A percentile compares a stretch with the other conserved stretches of the same genome.
phyloP scores from a whole-genome alignment of 2,113 vertebrate genomes.

The Cygnus atratus region DNA sequence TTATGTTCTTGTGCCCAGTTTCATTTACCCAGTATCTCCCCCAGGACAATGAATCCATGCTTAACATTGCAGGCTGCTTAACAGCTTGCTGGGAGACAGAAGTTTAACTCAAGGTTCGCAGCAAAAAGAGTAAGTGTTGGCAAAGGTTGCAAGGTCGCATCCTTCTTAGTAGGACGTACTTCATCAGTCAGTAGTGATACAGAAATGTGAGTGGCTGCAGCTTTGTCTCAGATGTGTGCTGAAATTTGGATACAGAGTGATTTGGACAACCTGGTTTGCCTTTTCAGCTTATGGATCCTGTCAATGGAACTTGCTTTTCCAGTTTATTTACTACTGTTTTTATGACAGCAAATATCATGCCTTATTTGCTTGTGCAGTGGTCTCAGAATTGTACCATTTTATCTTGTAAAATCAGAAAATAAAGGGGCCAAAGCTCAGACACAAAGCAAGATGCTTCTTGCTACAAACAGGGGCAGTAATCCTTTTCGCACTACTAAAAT shows the following conservation, averaged over 20 bases:
- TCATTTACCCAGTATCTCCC: not conserved
- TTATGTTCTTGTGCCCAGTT: not conserved
- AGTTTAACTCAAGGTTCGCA: not conserved
- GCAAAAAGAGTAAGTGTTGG: not conserved
- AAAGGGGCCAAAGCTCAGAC: not conserved
- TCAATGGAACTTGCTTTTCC: not conserved
- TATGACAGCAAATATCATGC: not conserved
- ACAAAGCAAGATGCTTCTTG: not conserved
- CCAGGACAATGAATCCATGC: not conserved
- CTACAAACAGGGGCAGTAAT: not conserved
- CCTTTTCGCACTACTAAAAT: not conserved
- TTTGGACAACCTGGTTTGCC: not conserved
- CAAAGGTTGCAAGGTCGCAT: slow-evolving; percentile 10
- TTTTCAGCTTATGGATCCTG: not conserved
- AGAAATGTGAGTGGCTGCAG: not conserved
- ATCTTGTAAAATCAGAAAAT: not conserved
- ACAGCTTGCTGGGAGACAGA: not conserved
- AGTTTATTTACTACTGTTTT: not conserved
- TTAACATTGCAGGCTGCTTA: not conserved
- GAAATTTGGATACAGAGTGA: not conserved
- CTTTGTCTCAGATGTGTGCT: not conserved
- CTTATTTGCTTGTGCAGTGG: not conserved
- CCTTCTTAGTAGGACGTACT: not conserved
- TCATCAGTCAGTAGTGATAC: not conserved
- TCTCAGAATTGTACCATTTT: not conserved